Base-by-base conservation (phyloP, 2,888 invertebrate species). In the Carpatolechia fugitivella region DNA sequence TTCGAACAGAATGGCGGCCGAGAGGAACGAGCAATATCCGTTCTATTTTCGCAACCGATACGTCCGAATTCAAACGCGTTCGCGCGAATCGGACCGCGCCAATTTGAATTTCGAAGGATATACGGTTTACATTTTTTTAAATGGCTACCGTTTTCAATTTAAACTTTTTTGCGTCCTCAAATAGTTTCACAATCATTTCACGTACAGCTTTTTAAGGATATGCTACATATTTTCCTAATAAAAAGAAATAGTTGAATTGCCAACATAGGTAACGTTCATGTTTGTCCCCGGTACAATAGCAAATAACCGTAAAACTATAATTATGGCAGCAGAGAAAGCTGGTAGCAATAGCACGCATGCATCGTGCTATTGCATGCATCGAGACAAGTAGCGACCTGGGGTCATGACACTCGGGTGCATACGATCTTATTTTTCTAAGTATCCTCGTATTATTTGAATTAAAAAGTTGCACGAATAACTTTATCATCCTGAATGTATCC, bases 1-100 rank as follows among this genome's bases (percentile, higher is more conserved):
- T 86, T 85, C 84, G 76, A 81, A 77, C 82, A 80, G 82, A 85
- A 87, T 82, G 82, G 78, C 79, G 72, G 74, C 68, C 71, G 78
- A 84, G 84, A 84, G 84, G 85, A 85, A 85, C 85, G 77, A 78
- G 84, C 85, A 82, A 87, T 88, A 87, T 90, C 90, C 90, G 90
- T 86, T 89, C 87, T 74, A 84, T 80, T 90, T 90, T 89, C 88
- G 90, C 90, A 90, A 89, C 74, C 66, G 62, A 72, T 72, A 68
- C 71, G 74, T 77, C 76, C 76, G 76, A 75, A 76, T 74, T 74
- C 72, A 78, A 71, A 72, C 69, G 84, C 85, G 83, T 77, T 84
- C 80, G 78, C 75, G 82, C 84, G 85, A 82, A 81, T 72, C 80
- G 72, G 69, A 74, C 76, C 77, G 75, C 76, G 69, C 71, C 64